Evolutionary conservation across 2,888 invertebrate species (phyloP).

Genomic region (Adineta ricciae): DNA sequence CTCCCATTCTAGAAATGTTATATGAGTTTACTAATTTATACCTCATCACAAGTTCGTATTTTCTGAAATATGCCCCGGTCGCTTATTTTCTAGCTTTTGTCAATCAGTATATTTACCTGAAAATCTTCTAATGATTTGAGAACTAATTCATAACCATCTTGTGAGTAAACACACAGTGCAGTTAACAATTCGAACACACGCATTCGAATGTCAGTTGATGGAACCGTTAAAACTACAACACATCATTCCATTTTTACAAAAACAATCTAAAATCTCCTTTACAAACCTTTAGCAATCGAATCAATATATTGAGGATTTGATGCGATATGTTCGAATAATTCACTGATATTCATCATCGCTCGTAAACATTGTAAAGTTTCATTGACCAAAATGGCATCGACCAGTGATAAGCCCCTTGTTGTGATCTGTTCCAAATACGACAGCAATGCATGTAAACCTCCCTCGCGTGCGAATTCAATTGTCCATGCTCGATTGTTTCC

Average conservation of each 20-base stretch:
- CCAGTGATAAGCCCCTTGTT: not conserved
- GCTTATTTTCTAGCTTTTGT: too few species aligned
- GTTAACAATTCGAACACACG: conserved; percentile 12
- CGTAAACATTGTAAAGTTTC: conserved; percentile 18
- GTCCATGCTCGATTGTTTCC: not conserved
- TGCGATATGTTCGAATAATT: conserved; percentile 20
- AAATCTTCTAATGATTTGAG: not conserved
- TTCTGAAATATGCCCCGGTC: not conserved
- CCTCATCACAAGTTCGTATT: not conserved
- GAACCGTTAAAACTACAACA: not conserved
- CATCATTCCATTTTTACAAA: not conserved
- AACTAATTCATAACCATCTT: not conserved
- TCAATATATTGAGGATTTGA: not conserved
- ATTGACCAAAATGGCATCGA: not conserved
- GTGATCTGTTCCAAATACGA: not conserved
- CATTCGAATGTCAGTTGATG: conserved; percentile 9
- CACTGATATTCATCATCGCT: not conserved
- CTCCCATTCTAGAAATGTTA: too few species aligned
- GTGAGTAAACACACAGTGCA: not conserved
- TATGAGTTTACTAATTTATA: not conserved
- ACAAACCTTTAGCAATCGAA: not conserved
- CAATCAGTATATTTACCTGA: not conserved
- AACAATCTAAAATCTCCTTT: too few species aligned
- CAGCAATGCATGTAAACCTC: not conserved
- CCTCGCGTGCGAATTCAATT: not conserved